A percentile compares a stretch with the other conserved stretches of the same genome.
Evolutionary conservation across 2,888 invertebrate genomes (phyloP).

Genomic region (Drosophila flavopinicola): DNA sequence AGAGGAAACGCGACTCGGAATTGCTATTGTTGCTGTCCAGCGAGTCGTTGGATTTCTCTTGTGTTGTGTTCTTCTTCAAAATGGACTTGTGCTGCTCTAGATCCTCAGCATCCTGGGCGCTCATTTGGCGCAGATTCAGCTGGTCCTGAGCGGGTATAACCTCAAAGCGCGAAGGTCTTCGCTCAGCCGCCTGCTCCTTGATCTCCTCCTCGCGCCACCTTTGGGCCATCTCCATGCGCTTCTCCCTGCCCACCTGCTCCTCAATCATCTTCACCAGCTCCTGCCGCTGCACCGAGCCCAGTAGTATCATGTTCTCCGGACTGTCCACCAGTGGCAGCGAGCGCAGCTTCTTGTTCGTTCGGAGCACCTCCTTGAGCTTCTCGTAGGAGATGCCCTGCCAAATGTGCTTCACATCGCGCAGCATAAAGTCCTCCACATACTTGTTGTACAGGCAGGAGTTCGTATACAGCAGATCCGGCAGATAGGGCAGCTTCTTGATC

Average conservation of each 20-base stretch:
- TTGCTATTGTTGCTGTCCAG: constrained; percentile 88
- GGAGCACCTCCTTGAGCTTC: constrained; percentile 93
- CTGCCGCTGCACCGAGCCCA: constrained; percentile 96
- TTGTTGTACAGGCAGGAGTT: constrained; percentile 96
- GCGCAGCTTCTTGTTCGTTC: constrained; percentile 87
- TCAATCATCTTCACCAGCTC: constrained; percentile 95
- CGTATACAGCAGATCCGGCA: constrained; percentile 96
- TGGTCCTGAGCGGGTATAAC: constrained; percentile 92
- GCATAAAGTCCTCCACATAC: constrained; percentile 98
- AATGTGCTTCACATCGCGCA: constrained; percentile 93
- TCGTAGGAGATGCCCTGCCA: constrained; percentile 96
- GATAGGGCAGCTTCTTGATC: constrained; percentile 97
- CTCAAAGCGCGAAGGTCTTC: constrained; percentile 91
- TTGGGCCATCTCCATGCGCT: constrained; percentile 89
- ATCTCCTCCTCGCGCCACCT: constrained; percentile 88
- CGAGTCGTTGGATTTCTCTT: constrained; percentile 85
- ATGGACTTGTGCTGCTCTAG: constrained; percentile 91
- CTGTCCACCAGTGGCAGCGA: constrained; percentile 98
- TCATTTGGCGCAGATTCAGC: constrained; percentile 85
- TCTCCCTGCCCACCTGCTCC: constrained; percentile 92
- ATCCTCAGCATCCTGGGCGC: too few relatives aligned
- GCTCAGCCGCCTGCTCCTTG: constrained; percentile 86
- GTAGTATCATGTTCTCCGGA: constrained; percentile 94
- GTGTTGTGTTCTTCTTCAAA: constrained; percentile 90
- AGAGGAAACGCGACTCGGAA: constrained; percentile 92